Evolutionary conservation across 92 coral and sea anemone species (phyloP), one percentile per base, ranked within the genome.

Genomic region (Epizoanthus stellaris): DNA sequence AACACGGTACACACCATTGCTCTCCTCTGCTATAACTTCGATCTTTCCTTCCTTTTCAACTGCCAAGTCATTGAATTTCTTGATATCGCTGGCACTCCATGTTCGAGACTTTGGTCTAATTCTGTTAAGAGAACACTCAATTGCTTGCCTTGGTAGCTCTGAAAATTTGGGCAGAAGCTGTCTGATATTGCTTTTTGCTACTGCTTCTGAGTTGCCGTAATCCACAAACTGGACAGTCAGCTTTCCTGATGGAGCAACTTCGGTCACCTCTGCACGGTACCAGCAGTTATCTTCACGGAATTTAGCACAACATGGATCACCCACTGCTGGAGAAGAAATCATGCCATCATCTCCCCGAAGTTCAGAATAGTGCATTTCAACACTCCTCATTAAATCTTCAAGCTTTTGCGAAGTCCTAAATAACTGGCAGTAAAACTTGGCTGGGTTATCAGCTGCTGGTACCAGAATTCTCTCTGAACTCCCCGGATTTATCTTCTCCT

Each of bases 271-370:
- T 64, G 97, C 99, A 63, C 99, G 87, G 70, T 96, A 96, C 99
- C 99, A 96, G 42, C 94, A 91, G 21, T 89, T 75, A 53, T 96
- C 99, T 86, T 96, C 98, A 10, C 97, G 82, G 62, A 95, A 96
- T 84, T 89, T 92, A 8, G 97, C 98, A 91, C 99, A 94, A 61
- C 99, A 96, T 1, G 95, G 90, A 73, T 95, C 98, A 20, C 98
- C 97, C 43, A 93, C 89, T 20, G 92, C 91, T 2, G 98, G 99
- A 9, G 93, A 76, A 0, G 91, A 86, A 67, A 96, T 90, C 64
- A 91, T 85, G 9, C 95, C 98, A 34, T 94, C 98, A 75, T 93
- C 90, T 40, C 90, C 94, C 12, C 84, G 87, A 84, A 92, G 89
- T 19, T 73, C 86, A 11, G 91, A 82, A 65, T 96, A 96, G 84